phyloP scores from a whole-genome alignment of 1,140 invertebrate species.

The Octopus bimaculoides region DNA sequence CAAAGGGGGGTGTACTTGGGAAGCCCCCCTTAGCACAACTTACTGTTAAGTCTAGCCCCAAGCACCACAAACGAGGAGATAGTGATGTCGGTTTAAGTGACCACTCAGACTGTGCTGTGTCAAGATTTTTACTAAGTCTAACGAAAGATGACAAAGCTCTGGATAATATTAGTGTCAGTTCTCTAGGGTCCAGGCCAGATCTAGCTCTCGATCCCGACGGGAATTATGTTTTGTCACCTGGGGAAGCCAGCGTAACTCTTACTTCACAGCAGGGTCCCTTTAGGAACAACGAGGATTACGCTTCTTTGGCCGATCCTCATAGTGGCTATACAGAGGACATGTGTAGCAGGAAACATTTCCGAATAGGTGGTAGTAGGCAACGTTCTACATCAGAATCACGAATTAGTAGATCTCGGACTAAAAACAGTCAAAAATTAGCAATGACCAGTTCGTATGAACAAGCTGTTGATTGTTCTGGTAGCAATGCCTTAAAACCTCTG shows the following conservation, averaged over 20 bases:
- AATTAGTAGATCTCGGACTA: constrained; percentile 28
- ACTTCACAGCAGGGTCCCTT: constrained; percentile 2
- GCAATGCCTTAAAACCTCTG: constrained; percentile 20
- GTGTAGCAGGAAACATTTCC: constrained; percentile 21
- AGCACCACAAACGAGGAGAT: constrained; percentile 20
- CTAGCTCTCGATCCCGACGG: neutral
- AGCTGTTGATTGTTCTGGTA: constrained; percentile 18
- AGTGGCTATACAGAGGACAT: constrained; percentile 7
- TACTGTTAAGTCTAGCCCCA: constrained; percentile 22
- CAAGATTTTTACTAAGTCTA: constrained; percentile 6
- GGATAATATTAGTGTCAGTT: neutral
- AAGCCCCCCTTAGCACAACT: constrained; percentile 21
- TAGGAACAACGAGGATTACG: constrained; percentile 5
- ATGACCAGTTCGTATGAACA: constrained; percentile 15
- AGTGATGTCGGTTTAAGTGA: constrained; percentile 14
- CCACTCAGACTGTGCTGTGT: constrained; percentile 13
- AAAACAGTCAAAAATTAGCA: constrained; percentile 17
- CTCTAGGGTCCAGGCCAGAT: neutral
- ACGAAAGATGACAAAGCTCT: constrained; percentile 3
- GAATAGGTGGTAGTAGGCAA: constrained; percentile 17
- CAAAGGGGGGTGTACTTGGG: constrained; percentile 23
- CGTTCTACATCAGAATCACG: constrained; percentile 17
- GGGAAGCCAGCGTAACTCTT: neutral
- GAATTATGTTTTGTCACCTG: constrained; percentile 6
- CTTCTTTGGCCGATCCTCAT: neutral